Percentiles rank a stretch among this genome's conserved stretches.
Conservation (phyloP, 2,797 vertebrate species). For the Distichodus sexfasciatus region DNA sequence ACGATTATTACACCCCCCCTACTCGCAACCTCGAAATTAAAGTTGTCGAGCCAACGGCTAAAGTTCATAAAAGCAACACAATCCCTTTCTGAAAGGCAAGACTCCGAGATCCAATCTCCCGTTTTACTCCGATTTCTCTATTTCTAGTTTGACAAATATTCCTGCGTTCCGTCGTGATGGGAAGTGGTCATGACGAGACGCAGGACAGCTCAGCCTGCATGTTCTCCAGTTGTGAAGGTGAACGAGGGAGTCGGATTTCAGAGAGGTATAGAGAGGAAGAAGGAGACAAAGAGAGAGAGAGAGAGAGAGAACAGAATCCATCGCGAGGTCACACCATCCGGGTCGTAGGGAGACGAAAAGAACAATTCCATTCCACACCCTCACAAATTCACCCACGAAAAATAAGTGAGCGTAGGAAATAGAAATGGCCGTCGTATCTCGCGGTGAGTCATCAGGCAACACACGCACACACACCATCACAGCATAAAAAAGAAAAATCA, state of each 20-base stretch:
- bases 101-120: too few species aligned
- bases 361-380: neutral
- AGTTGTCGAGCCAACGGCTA: too few species aligned
- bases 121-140: too few species aligned
- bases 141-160: neutral
- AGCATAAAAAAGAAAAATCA: too few species aligned
- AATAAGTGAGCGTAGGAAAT: neutral
- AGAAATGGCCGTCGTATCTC: constrained; percentile 5
- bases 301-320: neutral
- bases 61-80: too few species aligned
- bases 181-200: constrained; percentile 1
- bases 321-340: neutral
- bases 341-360: neutral
- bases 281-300: neutral
- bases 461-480: neutral
- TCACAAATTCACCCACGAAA: neutral
- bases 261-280: neutral
- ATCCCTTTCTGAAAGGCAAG: too few species aligned
- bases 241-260: constrained; percentile 20
- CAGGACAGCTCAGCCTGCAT: neutral
- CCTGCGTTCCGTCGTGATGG: neutral
- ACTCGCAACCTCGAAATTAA: too few species aligned
- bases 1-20: too few species aligned
- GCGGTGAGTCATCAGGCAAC: constrained; percentile 9
- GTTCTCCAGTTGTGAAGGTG: constrained; percentile 18